Evolutionary conservation across 2,888 invertebrate species (phyloP).

Genomic region (Kryphioiulus occultus): DNA sequence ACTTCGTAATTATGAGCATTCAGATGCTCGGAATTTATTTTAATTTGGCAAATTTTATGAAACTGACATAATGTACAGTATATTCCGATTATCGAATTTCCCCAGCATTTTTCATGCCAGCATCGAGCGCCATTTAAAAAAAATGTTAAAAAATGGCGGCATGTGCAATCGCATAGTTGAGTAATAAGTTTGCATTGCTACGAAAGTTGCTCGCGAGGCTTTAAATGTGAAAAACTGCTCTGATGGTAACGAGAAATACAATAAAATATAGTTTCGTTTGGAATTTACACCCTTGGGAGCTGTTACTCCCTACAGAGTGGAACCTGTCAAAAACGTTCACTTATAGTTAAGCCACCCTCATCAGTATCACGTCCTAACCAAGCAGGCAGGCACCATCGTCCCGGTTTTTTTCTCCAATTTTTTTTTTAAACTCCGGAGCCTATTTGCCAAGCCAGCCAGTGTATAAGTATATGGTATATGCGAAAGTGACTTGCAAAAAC

Average conservation of each 20-base stretch:
- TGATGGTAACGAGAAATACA: constrained; percentile 1
- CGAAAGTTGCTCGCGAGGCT: not conserved
- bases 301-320: constrained; percentile 41
- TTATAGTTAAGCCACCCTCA: constrained; percentile 31
- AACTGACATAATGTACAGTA: too few relatives aligned
- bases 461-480: constrained; percentile 29
- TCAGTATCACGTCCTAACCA: constrained; percentile 35
- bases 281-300: constrained; percentile 42
- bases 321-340: constrained; percentile 42
- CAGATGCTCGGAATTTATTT: too few relatives aligned
- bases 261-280: constrained; percentile 37
- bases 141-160: too few relatives aligned
- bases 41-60: too few relatives aligned
- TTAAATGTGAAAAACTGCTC: not conserved
- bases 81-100: too few relatives aligned
- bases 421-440: not conserved
- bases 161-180: not conserved
- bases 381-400: constrained; percentile 7
- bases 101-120: too few relatives aligned
- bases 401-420: not conserved
- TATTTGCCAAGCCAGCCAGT: constrained; percentile 14
- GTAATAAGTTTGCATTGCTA: not conserved
- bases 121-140: too few relatives aligned
- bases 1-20: too few relatives aligned
- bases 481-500: constrained; percentile 22